Conservation (phyloP, 1,140 invertebrate species). For the Caenorhabditis tropicalis region DNA sequence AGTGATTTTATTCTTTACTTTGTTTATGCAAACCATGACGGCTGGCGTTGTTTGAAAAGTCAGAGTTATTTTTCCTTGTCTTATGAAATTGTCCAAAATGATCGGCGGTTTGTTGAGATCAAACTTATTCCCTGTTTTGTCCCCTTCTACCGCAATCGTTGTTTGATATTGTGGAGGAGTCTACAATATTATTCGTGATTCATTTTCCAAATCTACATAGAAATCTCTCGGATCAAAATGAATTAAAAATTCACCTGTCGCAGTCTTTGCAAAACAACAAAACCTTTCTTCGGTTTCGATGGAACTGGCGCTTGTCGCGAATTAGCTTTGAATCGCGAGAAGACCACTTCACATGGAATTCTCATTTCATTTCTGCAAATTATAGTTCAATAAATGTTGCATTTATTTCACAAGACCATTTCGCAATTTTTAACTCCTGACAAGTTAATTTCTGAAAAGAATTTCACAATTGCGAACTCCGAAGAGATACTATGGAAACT, state of each 20-base stretch:
- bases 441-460: not conserved
- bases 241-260: not conserved
- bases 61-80: not conserved
- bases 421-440: not conserved
- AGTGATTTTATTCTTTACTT: not conserved
- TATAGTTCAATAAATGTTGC: not conserved
- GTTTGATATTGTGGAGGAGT: conserved; percentile 7
- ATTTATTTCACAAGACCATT: not conserved
- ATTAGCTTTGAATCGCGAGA: not conserved
- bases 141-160: not conserved
- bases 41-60: not conserved
- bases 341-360: not conserved
- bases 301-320: not conserved
- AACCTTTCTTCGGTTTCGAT: not conserved
- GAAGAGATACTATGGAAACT: no score
- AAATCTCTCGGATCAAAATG: no score
- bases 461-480: not conserved
- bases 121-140: conserved; percentile 4
- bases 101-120: not conserved
- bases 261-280: not conserved
- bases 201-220: not conserved
- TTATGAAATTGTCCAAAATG: not conserved
- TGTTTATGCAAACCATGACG: not conserved
- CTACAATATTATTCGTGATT: not conserved
- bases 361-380: conserved; percentile 6